These are phyloP conservation scores for Esox lucius DNA, from an alignment of 2,797 vertebrate genomes.

Conservation along the genomic window DNA sequence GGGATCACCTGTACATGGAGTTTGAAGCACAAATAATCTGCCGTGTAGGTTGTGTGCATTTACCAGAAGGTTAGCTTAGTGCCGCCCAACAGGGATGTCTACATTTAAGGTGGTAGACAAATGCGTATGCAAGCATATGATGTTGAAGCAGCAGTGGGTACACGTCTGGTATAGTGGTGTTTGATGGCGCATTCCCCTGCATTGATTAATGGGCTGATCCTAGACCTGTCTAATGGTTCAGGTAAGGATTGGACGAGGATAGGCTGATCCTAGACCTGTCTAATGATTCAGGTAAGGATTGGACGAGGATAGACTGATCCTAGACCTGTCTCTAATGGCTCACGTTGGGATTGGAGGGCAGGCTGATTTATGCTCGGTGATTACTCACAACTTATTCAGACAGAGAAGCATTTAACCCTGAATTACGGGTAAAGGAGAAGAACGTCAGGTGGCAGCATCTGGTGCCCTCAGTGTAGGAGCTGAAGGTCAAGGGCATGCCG, in stretches of 20 bases:
- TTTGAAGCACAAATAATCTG: background rate
- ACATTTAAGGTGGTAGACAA: background rate
- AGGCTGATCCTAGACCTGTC: background rate
- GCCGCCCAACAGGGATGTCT: background rate
- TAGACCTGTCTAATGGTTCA: background rate
- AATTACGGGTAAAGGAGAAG: background rate
- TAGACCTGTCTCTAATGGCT: background rate
- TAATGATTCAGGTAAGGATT: background rate
- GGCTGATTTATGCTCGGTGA: background rate
- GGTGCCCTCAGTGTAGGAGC: background rate
- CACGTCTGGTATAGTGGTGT: background rate
- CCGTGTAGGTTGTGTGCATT: background rate
- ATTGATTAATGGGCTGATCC: background rate
- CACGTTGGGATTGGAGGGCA: background rate
- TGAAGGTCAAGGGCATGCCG: conserved; percentile 9
- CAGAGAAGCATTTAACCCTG: background rate
- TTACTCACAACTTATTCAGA: background rate
- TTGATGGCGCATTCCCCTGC: background rate
- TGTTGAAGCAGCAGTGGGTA: background rate
- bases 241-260: background rate
- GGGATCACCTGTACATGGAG: background rate
- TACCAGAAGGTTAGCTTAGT: background rate
- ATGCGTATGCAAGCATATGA: background rate
- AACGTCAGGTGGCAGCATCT: background rate
- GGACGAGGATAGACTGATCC: background rate